These are phyloP conservation scores for Clostera curtula DNA, from an alignment of 2,888 invertebrate species.

Conservation along the genomic window DNA sequence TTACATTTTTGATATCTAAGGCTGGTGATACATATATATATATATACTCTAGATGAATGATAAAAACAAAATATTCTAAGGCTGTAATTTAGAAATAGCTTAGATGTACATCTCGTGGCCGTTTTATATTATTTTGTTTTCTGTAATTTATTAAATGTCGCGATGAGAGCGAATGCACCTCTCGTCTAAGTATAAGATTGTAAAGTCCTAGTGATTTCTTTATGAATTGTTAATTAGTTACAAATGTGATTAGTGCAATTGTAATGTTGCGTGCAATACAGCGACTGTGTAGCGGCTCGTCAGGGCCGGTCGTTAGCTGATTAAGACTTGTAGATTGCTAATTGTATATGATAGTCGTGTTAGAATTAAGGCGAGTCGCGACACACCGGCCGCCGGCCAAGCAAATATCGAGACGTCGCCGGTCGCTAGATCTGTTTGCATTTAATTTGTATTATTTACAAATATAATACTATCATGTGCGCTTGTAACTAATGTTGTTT, in stretches of 20 bases:
- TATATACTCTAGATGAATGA: slow-evolving; percentile 30
- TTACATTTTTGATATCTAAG: slow-evolving; percentile 43
- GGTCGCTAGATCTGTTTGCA: slow-evolving; percentile 27
- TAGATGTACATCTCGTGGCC: slow-evolving; percentile 59
- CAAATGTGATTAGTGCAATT: slow-evolving; percentile 26
- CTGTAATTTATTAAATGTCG: slow-evolving; percentile 17
- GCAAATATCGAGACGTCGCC: slow-evolving; percentile 22
- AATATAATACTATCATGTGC: slow-evolving; percentile 21
- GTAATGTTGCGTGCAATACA: slow-evolving; percentile 23
- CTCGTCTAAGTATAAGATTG: slow-evolving; percentile 7
- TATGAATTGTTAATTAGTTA: slow-evolving; percentile 24
- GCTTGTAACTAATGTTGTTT: slow-evolving; percentile 28
- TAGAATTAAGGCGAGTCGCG: slow-evolving; percentile 8
- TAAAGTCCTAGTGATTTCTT: slow-evolving; percentile 19
- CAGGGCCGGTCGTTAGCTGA: too few relatives aligned
- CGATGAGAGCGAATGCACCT: neutral
- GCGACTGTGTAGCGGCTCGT: slow-evolving; percentile 10
- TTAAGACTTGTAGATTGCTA: too few relatives aligned
- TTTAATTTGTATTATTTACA: slow-evolving; percentile 26
- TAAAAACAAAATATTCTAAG: slow-evolving; percentile 35
- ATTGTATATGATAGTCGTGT: too few relatives aligned
- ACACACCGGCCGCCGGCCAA: slow-evolving; percentile 4
- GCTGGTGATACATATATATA: slow-evolving; percentile 65
- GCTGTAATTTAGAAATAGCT: slow-evolving; percentile 39
- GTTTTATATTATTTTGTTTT: slow-evolving; percentile 27